Percentiles rank a stretch among this genome's conserved stretches.
Evolutionary conservation across 92 coral and sea anemone species (phyloP).

Genomic region (Metridium senile): DNA sequence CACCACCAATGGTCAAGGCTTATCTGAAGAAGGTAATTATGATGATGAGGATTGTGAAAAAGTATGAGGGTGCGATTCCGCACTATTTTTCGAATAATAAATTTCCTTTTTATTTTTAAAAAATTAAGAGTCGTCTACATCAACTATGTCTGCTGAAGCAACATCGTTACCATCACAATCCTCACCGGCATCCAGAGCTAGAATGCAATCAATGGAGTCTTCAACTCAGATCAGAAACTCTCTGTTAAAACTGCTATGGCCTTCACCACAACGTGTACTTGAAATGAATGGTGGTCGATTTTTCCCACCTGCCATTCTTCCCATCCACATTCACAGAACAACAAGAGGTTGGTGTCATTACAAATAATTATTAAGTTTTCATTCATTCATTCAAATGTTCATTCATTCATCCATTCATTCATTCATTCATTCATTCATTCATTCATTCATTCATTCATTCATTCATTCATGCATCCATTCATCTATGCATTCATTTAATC

Average conservation of each 20-base stretch:
- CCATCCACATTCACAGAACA: constrained; percentile 37
- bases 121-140: neutral
- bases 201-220: constrained; percentile 22
- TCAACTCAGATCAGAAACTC: constrained; percentile 51
- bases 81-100: too few relatives aligned
- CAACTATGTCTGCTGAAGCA: constrained; percentile 22
- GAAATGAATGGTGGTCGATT: constrained; percentile 75
- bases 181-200: constrained; percentile 8
- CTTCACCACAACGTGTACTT: constrained; percentile 82
- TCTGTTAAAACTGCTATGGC: constrained; percentile 68
- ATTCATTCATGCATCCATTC: neutral
- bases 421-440: neutral
- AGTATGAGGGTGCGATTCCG: too few relatives aligned
- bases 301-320: constrained; percentile 68
- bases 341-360: constrained; percentile 42
- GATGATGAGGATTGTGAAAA: neutral
- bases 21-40: constrained; percentile 49
- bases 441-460: neutral
- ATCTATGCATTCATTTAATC: neutral
- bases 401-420: neutral
- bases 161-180: constrained; percentile 28
- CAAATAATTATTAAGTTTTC: too few relatives aligned
- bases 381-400: neutral
- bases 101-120: neutral
- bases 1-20: constrained; percentile 15